Percentiles rank a stretch among this genome's conserved stretches.
Conservation (phyloP, 2,113 vertebrate species). For the Pogonocichla stellata region DNA sequence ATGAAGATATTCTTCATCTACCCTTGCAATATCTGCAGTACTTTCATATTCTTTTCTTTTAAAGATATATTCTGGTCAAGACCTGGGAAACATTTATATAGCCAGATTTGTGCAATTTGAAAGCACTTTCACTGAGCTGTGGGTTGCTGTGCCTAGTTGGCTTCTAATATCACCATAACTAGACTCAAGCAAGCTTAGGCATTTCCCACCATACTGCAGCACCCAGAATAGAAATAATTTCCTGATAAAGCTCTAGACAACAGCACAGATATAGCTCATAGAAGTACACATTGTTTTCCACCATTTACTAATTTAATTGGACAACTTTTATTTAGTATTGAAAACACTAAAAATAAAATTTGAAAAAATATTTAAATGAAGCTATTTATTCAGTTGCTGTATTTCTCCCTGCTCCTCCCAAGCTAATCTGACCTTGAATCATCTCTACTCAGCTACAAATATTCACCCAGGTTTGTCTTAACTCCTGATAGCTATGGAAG, state of each 20-base stretch:
- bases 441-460: background rate
- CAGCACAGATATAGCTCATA: background rate
- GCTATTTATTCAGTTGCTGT: background rate
- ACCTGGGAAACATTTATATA: background rate
- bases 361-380: background rate
- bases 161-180: background rate
- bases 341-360: background rate
- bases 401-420: background rate
- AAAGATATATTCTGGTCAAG: background rate
- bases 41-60: background rate
- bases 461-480: background rate
- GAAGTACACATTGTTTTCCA: background rate
- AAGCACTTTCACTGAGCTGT: background rate
- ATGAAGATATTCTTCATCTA: background rate
- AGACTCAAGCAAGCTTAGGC: background rate
- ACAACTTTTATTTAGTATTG: background rate
- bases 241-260: background rate
- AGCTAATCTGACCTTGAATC: background rate
- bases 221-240: background rate
- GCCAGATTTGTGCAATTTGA: background rate
- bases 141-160: background rate
- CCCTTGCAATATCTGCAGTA: background rate
- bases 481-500: background rate
- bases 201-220: background rate
- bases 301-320: background rate